These are phyloP conservation scores for Dicycla oo DNA, from an alignment of 2,888 invertebrate genomes.

Conservation along the genomic window DNA sequence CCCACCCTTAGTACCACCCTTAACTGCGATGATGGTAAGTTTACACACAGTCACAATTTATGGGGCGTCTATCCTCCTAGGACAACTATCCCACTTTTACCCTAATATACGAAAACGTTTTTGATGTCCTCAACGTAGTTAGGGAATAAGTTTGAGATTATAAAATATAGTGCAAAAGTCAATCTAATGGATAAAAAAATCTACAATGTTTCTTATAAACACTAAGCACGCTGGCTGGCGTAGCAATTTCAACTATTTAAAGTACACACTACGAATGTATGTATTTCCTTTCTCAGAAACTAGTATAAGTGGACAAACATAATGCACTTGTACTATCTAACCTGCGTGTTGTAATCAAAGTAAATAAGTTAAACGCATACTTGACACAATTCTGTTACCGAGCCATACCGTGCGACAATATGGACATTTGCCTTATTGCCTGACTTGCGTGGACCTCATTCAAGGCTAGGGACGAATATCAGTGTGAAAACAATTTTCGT, in stretches of 20 bases:
- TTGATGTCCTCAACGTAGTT: neutral
- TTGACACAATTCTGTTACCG: conserved; percentile 62
- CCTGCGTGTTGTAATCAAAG: conserved; percentile 51
- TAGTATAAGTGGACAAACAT: conserved; percentile 41
- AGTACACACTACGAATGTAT: neutral
- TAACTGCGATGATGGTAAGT: no score
- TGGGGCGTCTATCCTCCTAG: no score
- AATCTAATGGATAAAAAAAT: neutral
- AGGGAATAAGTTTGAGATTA: neutral
- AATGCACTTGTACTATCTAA: conserved; percentile 36
- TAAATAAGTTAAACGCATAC: conserved; percentile 61
- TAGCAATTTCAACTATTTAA: neutral
- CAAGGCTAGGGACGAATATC: neutral
- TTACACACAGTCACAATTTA: no score
- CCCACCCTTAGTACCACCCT: no score
- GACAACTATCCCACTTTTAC: no score
- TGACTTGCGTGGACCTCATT: neutral
- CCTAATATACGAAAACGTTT: neutral
- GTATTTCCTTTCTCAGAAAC: conserved; percentile 36
- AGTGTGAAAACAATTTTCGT: neutral
- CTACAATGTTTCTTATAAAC: neutral
- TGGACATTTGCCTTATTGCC: conserved; percentile 11
- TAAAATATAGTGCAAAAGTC: neutral
- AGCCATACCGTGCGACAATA: conserved; percentile 32
- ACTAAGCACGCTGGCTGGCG: no score